Evolutionary conservation across 2,888 invertebrate genomes (phyloP).

Genomic region (Amphipoea oculea): DNA sequence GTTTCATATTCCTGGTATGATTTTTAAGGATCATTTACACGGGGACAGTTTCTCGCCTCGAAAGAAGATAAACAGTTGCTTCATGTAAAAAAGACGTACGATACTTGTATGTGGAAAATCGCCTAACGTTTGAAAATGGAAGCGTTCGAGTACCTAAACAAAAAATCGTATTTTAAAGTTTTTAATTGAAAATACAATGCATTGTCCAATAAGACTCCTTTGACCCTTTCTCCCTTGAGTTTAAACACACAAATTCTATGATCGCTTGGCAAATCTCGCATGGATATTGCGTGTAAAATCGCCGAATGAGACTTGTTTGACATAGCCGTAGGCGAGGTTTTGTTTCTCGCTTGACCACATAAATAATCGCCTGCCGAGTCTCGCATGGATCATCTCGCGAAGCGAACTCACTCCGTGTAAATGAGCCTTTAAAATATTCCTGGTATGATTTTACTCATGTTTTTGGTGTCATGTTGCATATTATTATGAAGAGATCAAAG

Average conservation of each 20-base stretch:
- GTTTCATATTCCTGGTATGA: conserved; percentile 40
- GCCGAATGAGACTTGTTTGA: background rate
- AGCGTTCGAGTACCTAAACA: background rate
- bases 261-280: background rate
- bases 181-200: background rate
- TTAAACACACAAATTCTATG: background rate
- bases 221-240: background rate
- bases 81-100: background rate
- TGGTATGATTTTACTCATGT: conserved; percentile 18
- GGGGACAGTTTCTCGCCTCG: background rate
- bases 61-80: background rate
- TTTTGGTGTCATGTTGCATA: conserved; percentile 28
- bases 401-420: conserved; percentile 3
- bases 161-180: background rate
- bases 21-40: conserved; percentile 29
- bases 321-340: background rate
- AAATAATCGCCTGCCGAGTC: background rate
- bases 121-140: background rate
- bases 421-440: background rate
- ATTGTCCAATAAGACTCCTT: background rate
- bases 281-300: background rate
- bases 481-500: conserved; percentile 55
- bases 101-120: background rate
- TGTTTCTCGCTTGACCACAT: background rate
- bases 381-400: background rate